A percentile compares a stretch with the other conserved stretches of the same genome.
These are phyloP conservation scores for Meloe dianella DNA, from an alignment of 2,888 invertebrate genomes.

Conservation along the genomic window DNA sequence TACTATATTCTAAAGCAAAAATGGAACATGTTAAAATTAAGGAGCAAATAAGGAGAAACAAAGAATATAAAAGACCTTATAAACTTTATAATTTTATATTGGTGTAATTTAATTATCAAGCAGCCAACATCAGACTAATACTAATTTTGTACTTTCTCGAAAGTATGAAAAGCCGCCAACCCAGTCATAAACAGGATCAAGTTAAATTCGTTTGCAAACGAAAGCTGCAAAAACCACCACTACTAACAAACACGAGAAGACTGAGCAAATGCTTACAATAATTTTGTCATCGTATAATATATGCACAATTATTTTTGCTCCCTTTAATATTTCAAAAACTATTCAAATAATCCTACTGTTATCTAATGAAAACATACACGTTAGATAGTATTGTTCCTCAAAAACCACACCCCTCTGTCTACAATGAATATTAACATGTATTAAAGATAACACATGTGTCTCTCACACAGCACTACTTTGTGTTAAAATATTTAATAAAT, in stretches of 20 bases:
- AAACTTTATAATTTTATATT: constrained; percentile 35
- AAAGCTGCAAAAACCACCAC: constrained; percentile 16
- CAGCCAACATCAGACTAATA: constrained; percentile 24
- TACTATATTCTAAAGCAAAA: neutral
- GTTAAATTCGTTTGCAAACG: constrained; percentile 31
- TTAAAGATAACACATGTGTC: constrained; percentile 1
- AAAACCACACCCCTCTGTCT: neutral
- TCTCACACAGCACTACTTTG: neutral
- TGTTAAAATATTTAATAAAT: neutral
- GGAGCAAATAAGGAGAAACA: constrained; percentile 23
- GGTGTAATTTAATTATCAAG: constrained; percentile 33
- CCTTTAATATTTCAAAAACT: neutral
- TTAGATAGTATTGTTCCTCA: neutral
- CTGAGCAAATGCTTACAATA: too few species aligned
- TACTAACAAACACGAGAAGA: neutral
- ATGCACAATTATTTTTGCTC: neutral
- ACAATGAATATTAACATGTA: neutral
- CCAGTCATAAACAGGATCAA: constrained; percentile 31
- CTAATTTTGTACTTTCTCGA: constrained; percentile 30
- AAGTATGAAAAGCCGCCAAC: constrained; percentile 27
- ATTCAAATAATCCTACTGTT: neutral
- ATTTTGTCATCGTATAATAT: too few species aligned
- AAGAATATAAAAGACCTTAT: constrained; percentile 32
- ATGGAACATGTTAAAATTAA: constrained; percentile 20
- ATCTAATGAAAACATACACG: neutral